These are phyloP conservation scores for Parapsyche elsis DNA, from an alignment of 1,140 invertebrate species.

Conservation along the genomic window DNA sequence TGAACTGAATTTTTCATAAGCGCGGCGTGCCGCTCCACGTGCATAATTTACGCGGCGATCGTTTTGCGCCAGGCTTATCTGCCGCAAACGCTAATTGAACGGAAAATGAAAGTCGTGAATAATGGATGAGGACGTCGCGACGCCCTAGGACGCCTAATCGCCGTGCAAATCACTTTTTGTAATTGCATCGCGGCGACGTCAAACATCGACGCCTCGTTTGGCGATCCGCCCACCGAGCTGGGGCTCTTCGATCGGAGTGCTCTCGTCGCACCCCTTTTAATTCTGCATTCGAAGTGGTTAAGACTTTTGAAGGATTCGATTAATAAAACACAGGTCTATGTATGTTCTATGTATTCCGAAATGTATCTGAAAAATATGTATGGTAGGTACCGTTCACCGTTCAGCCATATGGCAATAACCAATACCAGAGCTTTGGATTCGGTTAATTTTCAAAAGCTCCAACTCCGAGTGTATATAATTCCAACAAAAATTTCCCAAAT, in stretches of 20 bases:
- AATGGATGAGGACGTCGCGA: constrained; percentile 47
- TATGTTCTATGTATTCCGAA: too few species aligned
- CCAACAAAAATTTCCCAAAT: too few species aligned
- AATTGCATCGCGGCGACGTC: constrained; percentile 42
- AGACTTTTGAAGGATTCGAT: too few species aligned
- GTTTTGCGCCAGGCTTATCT: constrained; percentile 25
- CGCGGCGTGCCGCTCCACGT: neutral
- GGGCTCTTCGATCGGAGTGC: neutral
- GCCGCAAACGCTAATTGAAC: constrained; percentile 52
- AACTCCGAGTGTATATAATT: too few species aligned
- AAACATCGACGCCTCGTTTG: neutral
- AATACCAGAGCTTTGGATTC: too few species aligned
- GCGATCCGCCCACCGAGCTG: neutral
- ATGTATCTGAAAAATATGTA: too few species aligned
- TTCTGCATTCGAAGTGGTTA: too few species aligned
- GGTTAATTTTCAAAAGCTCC: too few species aligned
- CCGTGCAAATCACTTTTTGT: constrained; percentile 52
- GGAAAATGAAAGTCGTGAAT: constrained; percentile 55
- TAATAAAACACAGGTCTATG: too few species aligned
- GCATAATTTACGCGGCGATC: constrained; percentile 29
- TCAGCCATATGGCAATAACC: too few species aligned
- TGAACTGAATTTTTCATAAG: constrained; percentile 8
- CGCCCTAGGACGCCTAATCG: constrained; percentile 34
- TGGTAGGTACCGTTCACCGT: too few species aligned
- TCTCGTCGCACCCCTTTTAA: too few species aligned